These are phyloP conservation scores for Panurus biarmicus DNA, from an alignment of 2,113 vertebrate genomes.

Conservation along the genomic window DNA sequence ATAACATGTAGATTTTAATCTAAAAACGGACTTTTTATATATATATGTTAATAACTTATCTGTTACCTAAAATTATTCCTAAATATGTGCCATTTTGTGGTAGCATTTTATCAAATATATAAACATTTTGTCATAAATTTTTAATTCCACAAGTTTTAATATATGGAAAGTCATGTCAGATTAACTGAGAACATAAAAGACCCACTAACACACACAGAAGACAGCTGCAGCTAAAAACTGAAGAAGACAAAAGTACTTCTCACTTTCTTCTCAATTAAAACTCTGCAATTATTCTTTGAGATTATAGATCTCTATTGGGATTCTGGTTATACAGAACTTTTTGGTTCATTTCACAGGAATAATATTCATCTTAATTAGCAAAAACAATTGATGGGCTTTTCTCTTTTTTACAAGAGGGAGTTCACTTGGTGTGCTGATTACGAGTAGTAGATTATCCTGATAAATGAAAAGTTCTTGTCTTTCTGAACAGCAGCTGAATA, in stretches of 20 bases:
- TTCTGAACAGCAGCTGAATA: conserved; percentile 64
- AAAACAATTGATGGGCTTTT: conserved; percentile 80
- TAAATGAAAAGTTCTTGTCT: conserved; percentile 74
- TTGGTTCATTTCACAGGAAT: conserved; percentile 79
- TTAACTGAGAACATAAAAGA: not conserved
- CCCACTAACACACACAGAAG: not conserved
- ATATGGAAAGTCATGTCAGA: not conserved
- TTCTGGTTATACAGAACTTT: conserved; percentile 77
- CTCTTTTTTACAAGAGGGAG: conserved; percentile 67
- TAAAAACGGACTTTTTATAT: conserved; percentile 14
- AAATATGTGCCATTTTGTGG: not conserved
- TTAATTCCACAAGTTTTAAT: conserved; percentile 16
- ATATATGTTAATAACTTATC: conserved; percentile 21
- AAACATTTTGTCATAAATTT: not conserved
- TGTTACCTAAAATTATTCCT: conserved; percentile 22
- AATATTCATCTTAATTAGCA: conserved; percentile 87
- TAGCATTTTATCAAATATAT: conserved; percentile 1
- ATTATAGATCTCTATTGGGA: conserved; percentile 84
- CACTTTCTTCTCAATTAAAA: conserved; percentile 84
- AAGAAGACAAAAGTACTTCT: conserved; percentile 64
- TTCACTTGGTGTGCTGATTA: conserved; percentile 70
- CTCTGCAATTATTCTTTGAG: conserved; percentile 80
- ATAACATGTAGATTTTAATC: conserved; percentile 36
- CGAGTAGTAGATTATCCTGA: conserved; percentile 70
- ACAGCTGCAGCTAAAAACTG: conserved; percentile 65